phyloP scores from a whole-genome alignment of 2,797 vertebrate genomes.

The Pyrrhura leucotis region DNA sequence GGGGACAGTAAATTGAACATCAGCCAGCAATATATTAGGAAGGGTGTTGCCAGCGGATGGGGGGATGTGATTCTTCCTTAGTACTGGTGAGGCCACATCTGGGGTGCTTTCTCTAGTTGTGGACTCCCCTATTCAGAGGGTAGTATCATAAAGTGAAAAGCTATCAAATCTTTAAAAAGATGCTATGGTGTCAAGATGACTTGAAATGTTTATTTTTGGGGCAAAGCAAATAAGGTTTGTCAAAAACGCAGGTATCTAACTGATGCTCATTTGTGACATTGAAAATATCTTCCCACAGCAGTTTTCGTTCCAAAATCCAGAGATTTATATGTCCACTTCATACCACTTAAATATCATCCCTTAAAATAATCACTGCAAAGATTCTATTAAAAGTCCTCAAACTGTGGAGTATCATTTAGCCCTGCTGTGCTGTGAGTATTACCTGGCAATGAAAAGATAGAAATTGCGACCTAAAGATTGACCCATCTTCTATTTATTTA shows the following conservation, averaged over 20 bases:
- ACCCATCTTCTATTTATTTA: conserved; percentile 40
- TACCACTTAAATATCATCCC: neutral
- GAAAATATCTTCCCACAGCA: neutral
- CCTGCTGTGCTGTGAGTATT: conserved; percentile 50
- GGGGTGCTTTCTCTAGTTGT: neutral
- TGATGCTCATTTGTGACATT: neutral
- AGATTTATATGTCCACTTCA: conserved; percentile 8
- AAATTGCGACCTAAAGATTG: conserved; percentile 6
- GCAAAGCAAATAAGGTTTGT: neutral
- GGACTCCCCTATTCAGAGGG: neutral
- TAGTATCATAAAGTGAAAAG: neutral
- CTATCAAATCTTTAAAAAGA: neutral
- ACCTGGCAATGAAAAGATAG: conserved; percentile 28
- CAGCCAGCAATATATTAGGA: neutral
- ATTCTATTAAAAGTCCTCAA: conserved; percentile 11
- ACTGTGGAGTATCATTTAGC: conserved; percentile 23
- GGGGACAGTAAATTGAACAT: neutral
- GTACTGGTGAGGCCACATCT: neutral
- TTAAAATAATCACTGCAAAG: conserved; percentile 31
- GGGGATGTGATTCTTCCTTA: neutral
- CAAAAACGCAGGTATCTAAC: neutral
- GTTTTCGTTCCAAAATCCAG: neutral
- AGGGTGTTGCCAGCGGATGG: neutral
- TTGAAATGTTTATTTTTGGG: neutral
- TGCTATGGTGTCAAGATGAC: neutral